Percentiles rank a stretch among this genome's conserved stretches.
These are phyloP conservation scores for Micromesistius poutassou DNA, from an alignment of 2,797 vertebrate species.

Conservation along the genomic window DNA sequence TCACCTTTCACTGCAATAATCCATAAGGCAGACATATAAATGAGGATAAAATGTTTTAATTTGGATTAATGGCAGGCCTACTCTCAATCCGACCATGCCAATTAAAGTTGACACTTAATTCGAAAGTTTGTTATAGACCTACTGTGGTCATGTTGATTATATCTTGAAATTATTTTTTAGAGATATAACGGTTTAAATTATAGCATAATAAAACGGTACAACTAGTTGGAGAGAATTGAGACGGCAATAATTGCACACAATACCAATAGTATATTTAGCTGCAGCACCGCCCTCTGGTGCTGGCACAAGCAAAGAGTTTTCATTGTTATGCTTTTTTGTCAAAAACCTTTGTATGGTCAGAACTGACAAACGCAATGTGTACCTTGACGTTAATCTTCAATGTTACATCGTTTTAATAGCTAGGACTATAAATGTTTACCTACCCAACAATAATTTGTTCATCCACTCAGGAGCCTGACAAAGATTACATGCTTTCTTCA, in stretches of 20 bases:
- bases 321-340: neutral
- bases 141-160: neutral
- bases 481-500: too few species aligned
- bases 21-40: neutral
- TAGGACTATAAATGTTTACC: too few species aligned
- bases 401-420: too few species aligned
- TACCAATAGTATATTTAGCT: neutral
- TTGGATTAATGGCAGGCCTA: neutral
- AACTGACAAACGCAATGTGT: neutral
- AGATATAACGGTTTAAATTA: neutral
- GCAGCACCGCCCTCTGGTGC: neutral
- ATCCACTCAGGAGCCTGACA: too few species aligned
- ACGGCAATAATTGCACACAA: neutral
- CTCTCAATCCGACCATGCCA: neutral
- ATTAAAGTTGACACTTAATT: neutral
- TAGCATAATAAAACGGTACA: neutral
- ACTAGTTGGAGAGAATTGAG: neutral
- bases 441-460: too few species aligned
- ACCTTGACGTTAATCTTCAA: too few species aligned
- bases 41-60: neutral
- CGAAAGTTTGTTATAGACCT: neutral
- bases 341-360: neutral
- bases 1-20: neutral
- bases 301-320: neutral
- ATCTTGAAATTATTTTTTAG: neutral